These are phyloP conservation scores for Amyelois transitella DNA, from an alignment of 1,140 invertebrate genomes.

Conservation along the genomic window DNA sequence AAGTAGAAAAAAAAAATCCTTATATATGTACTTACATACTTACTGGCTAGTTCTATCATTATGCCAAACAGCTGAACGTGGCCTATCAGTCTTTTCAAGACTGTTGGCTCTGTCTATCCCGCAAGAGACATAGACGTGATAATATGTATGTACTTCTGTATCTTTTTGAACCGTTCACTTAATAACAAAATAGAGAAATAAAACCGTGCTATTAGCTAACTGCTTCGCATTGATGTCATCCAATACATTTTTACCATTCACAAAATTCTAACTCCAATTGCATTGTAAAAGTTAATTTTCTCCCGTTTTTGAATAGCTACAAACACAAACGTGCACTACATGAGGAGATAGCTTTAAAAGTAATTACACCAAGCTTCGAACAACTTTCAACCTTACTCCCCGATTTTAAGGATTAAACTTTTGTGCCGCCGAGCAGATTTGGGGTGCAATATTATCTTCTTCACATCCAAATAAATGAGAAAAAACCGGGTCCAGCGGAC, in stretches of 20 bases:
- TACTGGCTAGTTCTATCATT: too few relatives aligned
- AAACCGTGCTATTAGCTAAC: background rate
- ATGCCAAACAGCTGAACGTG: too few relatives aligned
- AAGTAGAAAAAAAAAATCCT: too few relatives aligned
- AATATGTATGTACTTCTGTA: too few relatives aligned
- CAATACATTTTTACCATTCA: slow-evolving; percentile 9
- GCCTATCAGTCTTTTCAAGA: too few relatives aligned
- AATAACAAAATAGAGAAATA: background rate
- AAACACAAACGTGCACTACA: slow-evolving; percentile 49
- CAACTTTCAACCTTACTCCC: slow-evolving; percentile 29
- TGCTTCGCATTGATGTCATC: slow-evolving; percentile 2
- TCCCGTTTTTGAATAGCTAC: slow-evolving; percentile 41
- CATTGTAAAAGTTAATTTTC: slow-evolving; percentile 54
- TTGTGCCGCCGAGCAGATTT: slow-evolving; percentile 28
- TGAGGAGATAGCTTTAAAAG: slow-evolving; percentile 58
- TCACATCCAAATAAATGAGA: slow-evolving; percentile 66
- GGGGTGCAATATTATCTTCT: slow-evolving; percentile 65
- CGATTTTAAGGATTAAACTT: slow-evolving; percentile 21
- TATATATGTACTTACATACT: too few relatives aligned
- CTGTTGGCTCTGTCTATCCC: too few relatives aligned
- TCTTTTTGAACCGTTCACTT: background rate
- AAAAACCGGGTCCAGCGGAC: slow-evolving; percentile 64
- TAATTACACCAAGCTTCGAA: slow-evolving; percentile 37
- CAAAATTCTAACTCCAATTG: slow-evolving; percentile 12
- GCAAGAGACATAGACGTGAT: too few relatives aligned